Percentiles rank a stretch among this genome's conserved stretches.
Evolutionary conservation across 2,113 vertebrate species (phyloP).

Genomic region (Spheniscus mendiculus): DNA sequence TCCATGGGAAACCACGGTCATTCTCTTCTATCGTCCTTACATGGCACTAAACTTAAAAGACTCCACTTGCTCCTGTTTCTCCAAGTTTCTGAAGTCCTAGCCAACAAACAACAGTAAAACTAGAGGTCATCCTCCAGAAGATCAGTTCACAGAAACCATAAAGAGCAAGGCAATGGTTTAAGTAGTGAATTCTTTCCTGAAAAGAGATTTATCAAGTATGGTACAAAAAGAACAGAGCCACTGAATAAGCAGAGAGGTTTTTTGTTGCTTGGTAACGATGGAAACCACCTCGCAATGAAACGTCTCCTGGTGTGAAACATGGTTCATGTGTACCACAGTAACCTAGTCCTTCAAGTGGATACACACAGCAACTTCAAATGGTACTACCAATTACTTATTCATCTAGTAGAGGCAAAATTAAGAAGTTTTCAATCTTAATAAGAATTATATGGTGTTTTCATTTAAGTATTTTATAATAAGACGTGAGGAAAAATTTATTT

Average conservation of each 20-base stretch:
- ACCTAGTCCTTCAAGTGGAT: background rate
- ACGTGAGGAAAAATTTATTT: too few species aligned
- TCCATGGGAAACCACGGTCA: background rate
- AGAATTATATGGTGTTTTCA: background rate
- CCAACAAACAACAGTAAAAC: background rate
- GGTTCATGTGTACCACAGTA: background rate
- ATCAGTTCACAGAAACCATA: background rate
- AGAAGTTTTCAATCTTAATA: background rate
- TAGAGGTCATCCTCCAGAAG: background rate
- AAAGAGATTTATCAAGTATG: background rate
- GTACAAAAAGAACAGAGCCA: background rate
- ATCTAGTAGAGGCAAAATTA: background rate
- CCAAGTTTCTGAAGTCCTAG: background rate
- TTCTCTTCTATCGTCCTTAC: background rate
- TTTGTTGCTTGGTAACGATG: constrained; percentile 23
- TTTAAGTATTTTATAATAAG: too few species aligned
- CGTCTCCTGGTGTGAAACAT: background rate
- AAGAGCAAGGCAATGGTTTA: background rate
- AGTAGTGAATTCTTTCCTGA: background rate
- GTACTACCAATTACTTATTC: background rate
- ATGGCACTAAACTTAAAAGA: background rate
- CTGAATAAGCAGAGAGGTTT: background rate
- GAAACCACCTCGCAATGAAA: constrained; percentile 6
- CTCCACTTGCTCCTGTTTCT: background rate
- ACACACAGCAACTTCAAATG: background rate